Evolutionary conservation across 2,113 vertebrate species (phyloP).

Genomic region (Pygoscelis antarcticus): DNA sequence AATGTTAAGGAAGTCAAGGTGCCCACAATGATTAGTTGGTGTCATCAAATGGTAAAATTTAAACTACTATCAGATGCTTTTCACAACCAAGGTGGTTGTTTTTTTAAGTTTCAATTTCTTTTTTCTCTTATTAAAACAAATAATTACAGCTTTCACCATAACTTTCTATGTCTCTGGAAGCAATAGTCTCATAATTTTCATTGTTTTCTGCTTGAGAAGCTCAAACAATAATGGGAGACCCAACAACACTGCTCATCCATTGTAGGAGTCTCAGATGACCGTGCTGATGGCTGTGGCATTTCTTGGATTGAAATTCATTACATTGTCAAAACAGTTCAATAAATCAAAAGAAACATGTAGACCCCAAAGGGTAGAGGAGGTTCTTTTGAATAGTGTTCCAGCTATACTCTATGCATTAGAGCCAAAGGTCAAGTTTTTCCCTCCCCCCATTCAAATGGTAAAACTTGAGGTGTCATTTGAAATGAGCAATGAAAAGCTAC

Average conservation of each 20-base stretch:
- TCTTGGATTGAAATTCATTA: conserved; percentile 33
- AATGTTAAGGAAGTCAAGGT: background rate
- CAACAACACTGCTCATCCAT: background rate
- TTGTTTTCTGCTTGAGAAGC: background rate
- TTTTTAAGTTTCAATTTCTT: background rate
- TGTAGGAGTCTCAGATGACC: background rate
- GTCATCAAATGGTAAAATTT: background rate
- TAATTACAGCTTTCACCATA: background rate
- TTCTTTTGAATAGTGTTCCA: conserved; percentile 1
- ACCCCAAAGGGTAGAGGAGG: conserved; percentile 6
- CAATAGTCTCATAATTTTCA: background rate
- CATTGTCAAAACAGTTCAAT: conserved; percentile 36
- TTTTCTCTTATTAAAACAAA: background rate
- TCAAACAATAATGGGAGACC: background rate
- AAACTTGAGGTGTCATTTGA: conserved; percentile 9
- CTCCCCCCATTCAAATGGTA: background rate
- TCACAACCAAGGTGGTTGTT: accelerated
- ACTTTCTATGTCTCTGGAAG: background rate
- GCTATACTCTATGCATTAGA: background rate
- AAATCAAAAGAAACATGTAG: conserved; percentile 38
- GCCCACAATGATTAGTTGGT: background rate
- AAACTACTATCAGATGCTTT: background rate
- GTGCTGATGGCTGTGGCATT: conserved; percentile 2
- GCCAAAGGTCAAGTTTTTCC: conserved; percentile 2
- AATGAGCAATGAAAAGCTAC: conserved; percentile 16